Evolutionary conservation across 2,113 vertebrate species (phyloP).

Genomic region (Craseonycteris thonglongyai): DNA sequence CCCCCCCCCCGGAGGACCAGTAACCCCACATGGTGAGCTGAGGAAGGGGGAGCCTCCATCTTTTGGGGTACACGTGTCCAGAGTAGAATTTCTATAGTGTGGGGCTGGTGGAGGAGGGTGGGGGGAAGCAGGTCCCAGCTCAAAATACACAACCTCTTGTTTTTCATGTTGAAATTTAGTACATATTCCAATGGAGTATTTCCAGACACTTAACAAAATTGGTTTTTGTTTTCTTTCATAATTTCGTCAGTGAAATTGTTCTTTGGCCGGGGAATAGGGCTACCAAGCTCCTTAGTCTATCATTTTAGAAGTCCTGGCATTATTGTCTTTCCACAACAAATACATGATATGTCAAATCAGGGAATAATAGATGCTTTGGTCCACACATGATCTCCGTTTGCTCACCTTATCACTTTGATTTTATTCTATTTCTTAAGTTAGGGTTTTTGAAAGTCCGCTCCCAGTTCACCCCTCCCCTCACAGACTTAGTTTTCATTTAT

Average conservation of each 20-base stretch:
- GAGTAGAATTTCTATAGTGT: neutral
- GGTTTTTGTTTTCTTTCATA: neutral
- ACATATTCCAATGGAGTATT: neutral
- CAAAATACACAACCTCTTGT: accelerated
- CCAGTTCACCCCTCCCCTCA: neutral
- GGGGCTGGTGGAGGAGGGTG: no score
- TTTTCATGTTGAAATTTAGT: neutral
- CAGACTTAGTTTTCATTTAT: neutral
- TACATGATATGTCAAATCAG: neutral
- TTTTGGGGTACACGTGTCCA: accelerated
- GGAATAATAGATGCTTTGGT: neutral
- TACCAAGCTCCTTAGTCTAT: neutral
- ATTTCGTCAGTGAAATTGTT: neutral
- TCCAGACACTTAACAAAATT: neutral
- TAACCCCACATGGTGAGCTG: neutral
- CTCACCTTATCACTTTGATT: neutral
- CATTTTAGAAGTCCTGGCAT: neutral
- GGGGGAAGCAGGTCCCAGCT: neutral
- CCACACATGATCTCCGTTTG: neutral
- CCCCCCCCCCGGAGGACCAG: accelerated
- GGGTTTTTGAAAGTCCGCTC: neutral
- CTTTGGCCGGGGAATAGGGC: neutral
- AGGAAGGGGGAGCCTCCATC: accelerated
- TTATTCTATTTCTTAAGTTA: neutral
- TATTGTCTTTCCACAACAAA: neutral